Evolutionary conservation across 2,113 vertebrate genomes (phyloP).

Genomic region (Sander lucioperca): DNA sequence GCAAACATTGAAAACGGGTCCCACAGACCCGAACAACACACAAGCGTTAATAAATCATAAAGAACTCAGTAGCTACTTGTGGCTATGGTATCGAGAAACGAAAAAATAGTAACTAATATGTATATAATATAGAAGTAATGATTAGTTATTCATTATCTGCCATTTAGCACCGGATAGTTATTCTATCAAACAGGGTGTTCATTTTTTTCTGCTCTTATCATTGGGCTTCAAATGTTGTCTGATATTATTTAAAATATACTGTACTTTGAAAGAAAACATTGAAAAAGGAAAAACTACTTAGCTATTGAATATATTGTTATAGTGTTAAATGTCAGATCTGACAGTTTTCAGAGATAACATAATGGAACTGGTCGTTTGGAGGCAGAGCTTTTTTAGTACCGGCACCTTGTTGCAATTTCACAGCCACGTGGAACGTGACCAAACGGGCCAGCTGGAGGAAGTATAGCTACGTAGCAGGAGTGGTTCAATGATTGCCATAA

Average conservation of each 20-base stretch:
- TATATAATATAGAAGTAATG: background rate
- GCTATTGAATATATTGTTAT: background rate
- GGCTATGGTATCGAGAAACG: background rate
- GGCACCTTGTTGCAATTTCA: conserved; percentile 34
- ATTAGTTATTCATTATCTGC: background rate
- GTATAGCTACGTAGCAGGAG: conserved; percentile 36
- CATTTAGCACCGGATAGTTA: background rate
- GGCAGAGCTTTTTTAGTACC: background rate
- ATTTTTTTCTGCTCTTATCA: background rate
- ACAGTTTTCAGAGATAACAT: conserved; percentile 14
- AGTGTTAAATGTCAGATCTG: conserved; percentile 9
- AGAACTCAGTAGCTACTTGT: background rate
- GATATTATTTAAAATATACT: background rate
- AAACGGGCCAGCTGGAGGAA: conserved; percentile 64
- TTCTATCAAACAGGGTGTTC: background rate
- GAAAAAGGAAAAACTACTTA: background rate
- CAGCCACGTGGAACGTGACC: conserved; percentile 32
- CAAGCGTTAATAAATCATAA: background rate
- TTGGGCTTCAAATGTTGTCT: background rate
- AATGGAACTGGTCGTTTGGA: conserved; percentile 7
- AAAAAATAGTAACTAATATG: background rate
- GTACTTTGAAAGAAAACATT: background rate
- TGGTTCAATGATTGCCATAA: conserved; percentile 60
- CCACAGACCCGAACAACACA: too few relatives aligned
- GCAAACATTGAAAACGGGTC: too few relatives aligned